Evolutionary conservation across 2,888 invertebrate genomes (phyloP), one percentile per base, ranked within the genome.

Genomic region (Ennomos fuscantarius): DNA sequence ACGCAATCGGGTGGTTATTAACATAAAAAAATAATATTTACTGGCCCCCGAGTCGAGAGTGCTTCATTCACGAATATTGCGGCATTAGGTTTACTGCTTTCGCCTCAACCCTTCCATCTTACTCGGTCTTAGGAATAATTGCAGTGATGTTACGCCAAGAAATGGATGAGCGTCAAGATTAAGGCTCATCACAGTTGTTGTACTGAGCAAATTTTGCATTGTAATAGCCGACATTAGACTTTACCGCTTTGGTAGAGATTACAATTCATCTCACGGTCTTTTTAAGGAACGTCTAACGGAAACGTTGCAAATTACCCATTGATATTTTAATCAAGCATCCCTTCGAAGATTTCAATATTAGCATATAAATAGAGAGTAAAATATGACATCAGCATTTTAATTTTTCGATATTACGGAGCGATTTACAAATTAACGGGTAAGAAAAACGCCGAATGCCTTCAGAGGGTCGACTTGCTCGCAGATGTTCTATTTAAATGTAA

Each of bases 1-100:
- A 88, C 89, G 87, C 89, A 88, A 90, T 90, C 87, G 86, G 85
- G 80, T 73, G 81, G 86, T 86, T 81, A 91, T 91, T 91, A 91
- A 90, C 91, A 92, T 91, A 91, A 92, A 92, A 92, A 92, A 92
- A 91, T 90, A 90, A 90, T 92, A 90, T 91, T 90, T 90, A 89
- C 89, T 76, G 80, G 79, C 76, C 82, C 78, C 81, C 63, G 77
- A 73, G 80, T 76, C 73, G 74, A 65, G 81, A 78, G 84, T 83
- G 84, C 88, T 89, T 90, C 89, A 91, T 90, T 91, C 86, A 89
- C 81, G 89, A 89, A 91, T 88, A 90, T 86, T 88, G 86, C 84
- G 79, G 87, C 84, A 87, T 91, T 89, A 89, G 78, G 78, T 82
- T 82, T 82, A 82, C 77, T 76, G 78, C 79, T 75, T 76, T 72